These are phyloP conservation scores for Podotricha telesiphe DNA, from an alignment of 2,888 invertebrate genomes.

Conservation along the genomic window DNA sequence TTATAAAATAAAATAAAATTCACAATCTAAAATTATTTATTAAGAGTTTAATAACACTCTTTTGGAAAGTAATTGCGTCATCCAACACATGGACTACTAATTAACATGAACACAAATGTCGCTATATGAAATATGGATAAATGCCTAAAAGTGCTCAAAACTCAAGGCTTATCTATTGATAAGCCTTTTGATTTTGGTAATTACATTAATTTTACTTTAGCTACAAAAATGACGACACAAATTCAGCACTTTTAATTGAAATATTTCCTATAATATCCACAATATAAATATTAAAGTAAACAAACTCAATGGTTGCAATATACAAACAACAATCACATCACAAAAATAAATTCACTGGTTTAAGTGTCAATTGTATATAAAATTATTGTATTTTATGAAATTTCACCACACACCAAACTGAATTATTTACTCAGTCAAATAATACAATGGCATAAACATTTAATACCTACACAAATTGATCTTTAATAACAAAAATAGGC, in stretches of 20 bases:
- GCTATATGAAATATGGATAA: slow-evolving; percentile 21
- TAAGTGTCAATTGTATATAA: slow-evolving; percentile 31
- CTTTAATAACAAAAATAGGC: slow-evolving; percentile 15
- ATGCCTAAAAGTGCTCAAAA: slow-evolving; percentile 12
- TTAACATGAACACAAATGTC: slow-evolving; percentile 40
- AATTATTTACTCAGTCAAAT: slow-evolving; percentile 56
- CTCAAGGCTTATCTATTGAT: background rate
- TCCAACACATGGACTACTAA: slow-evolving; percentile 31
- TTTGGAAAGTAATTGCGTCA: slow-evolving; percentile 32
- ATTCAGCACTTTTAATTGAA: background rate
- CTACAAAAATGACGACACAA: background rate
- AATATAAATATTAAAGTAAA: slow-evolving; percentile 1
- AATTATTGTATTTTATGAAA: slow-evolving; percentile 17
- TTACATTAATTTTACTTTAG: background rate
- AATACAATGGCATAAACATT: slow-evolving; percentile 54
- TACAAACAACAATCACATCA: slow-evolving; percentile 33
- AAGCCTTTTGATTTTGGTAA: background rate
- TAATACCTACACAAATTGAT: slow-evolving; percentile 26
- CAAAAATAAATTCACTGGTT: slow-evolving; percentile 40
- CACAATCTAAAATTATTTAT: slow-evolving; percentile 42
- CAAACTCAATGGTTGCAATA: slow-evolving; percentile 1
- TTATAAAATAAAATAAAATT: slow-evolving; percentile 27
- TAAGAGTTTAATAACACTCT: slow-evolving; percentile 39
- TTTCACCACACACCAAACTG: slow-evolving; percentile 15
- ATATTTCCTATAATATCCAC: background rate